Base-by-base conservation (phyloP, 2,113 vertebrate genomes). In the Geococcyx californianus region DNA sequence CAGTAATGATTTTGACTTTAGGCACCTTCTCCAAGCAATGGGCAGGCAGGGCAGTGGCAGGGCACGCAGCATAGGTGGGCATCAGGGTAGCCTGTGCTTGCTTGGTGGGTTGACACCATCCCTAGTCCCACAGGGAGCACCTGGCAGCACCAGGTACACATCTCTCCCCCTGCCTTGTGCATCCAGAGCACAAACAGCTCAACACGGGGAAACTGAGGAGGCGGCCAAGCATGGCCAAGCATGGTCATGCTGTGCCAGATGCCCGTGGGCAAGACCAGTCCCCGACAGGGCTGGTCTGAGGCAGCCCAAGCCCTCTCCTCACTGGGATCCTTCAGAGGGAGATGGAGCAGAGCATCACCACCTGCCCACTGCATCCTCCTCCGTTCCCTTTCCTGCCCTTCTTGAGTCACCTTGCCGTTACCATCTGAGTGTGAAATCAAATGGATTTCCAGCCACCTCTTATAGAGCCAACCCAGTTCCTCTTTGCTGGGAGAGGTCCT, bases 61-160 rank as follows among this genome's bases (percentile, higher is more conserved):
- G 34, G 40, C 2, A 9, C 2, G 0, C 13, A 19, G 44, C 3
- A 3, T 1, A 0, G 24, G 31, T 1, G 3, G 23, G 29, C 1
- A 1, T 7, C 1, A 1, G 75, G 54, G 6, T 82, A 80, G 40
- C 29, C 29, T 21, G 21, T 1, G 3, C 28, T 51, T 2, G 0
- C 28, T 25, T 3, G 0, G 11, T 4, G 34, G 9, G 36, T 20
- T 18, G 66, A 20, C 36, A 5, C 31, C 6, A 1, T 29, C 59
- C 58, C 38, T 31, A 1, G 7, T 4, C 77, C 2, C 1, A 23
- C 20, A 4, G 31, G 18, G 20, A 49, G 21, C 47, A 49, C 20
- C 47, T 16, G 17, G 17, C 62, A 68, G 69, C 47, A 16, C 47
- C 55, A 36, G 13, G 60, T 34, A 7, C 40, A 25, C 4, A 1